Evolutionary conservation across 2,797 vertebrate species (phyloP).

Genomic region (Falco concolor): DNA sequence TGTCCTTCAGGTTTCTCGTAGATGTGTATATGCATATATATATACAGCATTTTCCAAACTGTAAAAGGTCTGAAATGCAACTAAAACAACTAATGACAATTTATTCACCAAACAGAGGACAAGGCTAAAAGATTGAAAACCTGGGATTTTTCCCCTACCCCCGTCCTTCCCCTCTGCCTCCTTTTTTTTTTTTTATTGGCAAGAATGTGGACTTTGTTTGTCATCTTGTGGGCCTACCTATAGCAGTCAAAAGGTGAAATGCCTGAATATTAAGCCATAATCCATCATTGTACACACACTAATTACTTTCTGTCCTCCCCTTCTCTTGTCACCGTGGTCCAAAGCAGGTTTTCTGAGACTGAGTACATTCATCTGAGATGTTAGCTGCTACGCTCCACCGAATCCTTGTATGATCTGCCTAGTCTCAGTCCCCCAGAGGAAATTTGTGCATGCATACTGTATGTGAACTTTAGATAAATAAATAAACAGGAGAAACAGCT

Average conservation of each 20-base stretch:
- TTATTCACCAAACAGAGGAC: background rate
- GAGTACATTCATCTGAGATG: slow-evolving; percentile 78
- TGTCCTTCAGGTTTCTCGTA: background rate
- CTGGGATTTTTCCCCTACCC: too few species aligned
- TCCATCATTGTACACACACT: slow-evolving; percentile 77
- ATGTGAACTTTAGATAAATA: slow-evolving; percentile 93
- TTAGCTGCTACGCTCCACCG: slow-evolving; percentile 79
- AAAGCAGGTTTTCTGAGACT: slow-evolving; percentile 65
- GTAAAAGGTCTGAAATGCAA: background rate
- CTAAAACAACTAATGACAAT: background rate
- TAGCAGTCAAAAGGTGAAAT: slow-evolving; percentile 73
- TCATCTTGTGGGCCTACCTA: slow-evolving; percentile 61
- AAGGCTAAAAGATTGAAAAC: background rate
- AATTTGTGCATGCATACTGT: slow-evolving; percentile 85
- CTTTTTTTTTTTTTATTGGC: background rate
- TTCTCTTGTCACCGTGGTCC: slow-evolving; percentile 70
- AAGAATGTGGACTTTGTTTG: slow-evolving; percentile 58
- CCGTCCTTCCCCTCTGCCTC: background rate
- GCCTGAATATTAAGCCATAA: slow-evolving; percentile 77
- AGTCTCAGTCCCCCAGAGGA: slow-evolving; percentile 79
- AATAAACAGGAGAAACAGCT: slow-evolving; percentile 87
- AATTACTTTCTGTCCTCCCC: slow-evolving; percentile 79
- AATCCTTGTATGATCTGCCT: slow-evolving; percentile 75
- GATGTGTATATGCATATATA: background rate
- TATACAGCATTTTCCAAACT: background rate